Evolutionary conservation across 2,888 invertebrate species (phyloP).

Genomic region (Dione vanillae): DNA sequence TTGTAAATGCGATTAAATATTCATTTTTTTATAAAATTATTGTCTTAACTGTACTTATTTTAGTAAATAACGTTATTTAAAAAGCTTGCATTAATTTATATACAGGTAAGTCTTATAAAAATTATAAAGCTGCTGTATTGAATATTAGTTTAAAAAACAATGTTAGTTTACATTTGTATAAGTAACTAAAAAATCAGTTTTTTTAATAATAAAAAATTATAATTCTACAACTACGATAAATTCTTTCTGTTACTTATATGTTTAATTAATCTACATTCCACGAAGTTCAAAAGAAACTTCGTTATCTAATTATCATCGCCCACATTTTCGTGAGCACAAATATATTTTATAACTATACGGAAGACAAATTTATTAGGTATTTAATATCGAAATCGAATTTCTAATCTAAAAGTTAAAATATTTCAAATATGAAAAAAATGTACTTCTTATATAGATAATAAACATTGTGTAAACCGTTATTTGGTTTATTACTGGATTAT

Average conservation of each 20-base stretch:
- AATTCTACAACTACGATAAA: slow-evolving; percentile 70
- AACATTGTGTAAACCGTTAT: slow-evolving; percentile 27
- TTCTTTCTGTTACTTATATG: slow-evolving; percentile 71
- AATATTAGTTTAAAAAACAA: not conserved
- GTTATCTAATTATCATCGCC: slow-evolving; percentile 33
- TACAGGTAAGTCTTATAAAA: slow-evolving; percentile 14
- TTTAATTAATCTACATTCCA: slow-evolving; percentile 49
- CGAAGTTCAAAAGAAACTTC: slow-evolving; percentile 74
- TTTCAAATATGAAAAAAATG: slow-evolving; percentile 11
- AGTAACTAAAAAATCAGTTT: not conserved
- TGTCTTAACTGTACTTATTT: slow-evolving; percentile 14
- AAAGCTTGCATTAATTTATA: slow-evolving; percentile 2
- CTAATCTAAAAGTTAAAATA: slow-evolving; percentile 49
- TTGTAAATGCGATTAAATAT: slow-evolving; percentile 26
- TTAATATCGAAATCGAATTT: slow-evolving; percentile 57
- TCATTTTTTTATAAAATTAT: slow-evolving; percentile 15
- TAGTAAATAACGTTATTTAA: slow-evolving; percentile 10
- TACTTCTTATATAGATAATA: slow-evolving; percentile 13
- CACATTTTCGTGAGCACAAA: slow-evolving; percentile 64
- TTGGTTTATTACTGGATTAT: not conserved
- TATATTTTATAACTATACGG: slow-evolving; percentile 74
- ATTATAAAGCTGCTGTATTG: slow-evolving; percentile 9
- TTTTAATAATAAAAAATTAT: slow-evolving; percentile 32
- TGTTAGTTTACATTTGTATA: not conserved
- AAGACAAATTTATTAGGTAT: slow-evolving; percentile 79